These are phyloP conservation scores for Parnassius smintheus DNA, from an alignment of 2,888 invertebrate genomes.

Conservation along the genomic window DNA sequence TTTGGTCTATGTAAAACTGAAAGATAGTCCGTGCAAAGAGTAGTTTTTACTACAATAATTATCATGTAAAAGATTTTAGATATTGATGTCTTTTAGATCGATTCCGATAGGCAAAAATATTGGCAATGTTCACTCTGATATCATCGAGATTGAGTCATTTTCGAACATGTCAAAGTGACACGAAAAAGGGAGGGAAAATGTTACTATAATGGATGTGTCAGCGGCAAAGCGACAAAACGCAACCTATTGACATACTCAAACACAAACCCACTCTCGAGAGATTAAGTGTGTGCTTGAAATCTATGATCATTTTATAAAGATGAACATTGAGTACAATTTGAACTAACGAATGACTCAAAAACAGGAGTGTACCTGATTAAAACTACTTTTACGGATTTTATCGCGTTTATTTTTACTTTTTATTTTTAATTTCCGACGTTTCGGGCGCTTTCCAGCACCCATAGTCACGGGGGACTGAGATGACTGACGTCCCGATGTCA, in stretches of 20 bases:
- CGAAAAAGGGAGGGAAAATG: slow-evolving; percentile 78
- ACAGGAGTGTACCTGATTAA: slow-evolving; percentile 19
- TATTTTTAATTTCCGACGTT: too few relatives aligned
- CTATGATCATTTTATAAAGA: slow-evolving; percentile 42
- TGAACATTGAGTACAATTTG: slow-evolving; percentile 35
- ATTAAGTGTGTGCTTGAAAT: slow-evolving; percentile 59
- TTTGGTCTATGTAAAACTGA: too few relatives aligned
- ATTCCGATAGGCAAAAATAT: slow-evolving; percentile 62
- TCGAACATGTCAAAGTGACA: slow-evolving; percentile 78
- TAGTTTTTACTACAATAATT: too few relatives aligned
- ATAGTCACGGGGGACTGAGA: too few relatives aligned
- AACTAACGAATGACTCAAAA: slow-evolving; percentile 13
- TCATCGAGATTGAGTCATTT: slow-evolving; percentile 67
- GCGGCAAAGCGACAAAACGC: slow-evolving; percentile 67
- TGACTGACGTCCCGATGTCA: too few relatives aligned
- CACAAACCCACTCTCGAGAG: slow-evolving; percentile 61
- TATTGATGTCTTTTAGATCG: slow-evolving; percentile 9
- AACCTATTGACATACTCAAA: slow-evolving; percentile 63
- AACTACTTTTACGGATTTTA: too few relatives aligned
- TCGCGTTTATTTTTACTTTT: too few relatives aligned
- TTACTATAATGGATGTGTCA: slow-evolving; percentile 80
- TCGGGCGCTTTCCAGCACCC: too few relatives aligned
- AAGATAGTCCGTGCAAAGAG: too few relatives aligned
- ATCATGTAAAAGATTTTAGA: too few relatives aligned
- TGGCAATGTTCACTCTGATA: slow-evolving; percentile 33